A percentile compares a stretch with the other conserved stretches of the same genome.
These are phyloP conservation scores for Regulus satrapa DNA, from an alignment of 2,113 vertebrate genomes.

Conservation along the genomic window DNA sequence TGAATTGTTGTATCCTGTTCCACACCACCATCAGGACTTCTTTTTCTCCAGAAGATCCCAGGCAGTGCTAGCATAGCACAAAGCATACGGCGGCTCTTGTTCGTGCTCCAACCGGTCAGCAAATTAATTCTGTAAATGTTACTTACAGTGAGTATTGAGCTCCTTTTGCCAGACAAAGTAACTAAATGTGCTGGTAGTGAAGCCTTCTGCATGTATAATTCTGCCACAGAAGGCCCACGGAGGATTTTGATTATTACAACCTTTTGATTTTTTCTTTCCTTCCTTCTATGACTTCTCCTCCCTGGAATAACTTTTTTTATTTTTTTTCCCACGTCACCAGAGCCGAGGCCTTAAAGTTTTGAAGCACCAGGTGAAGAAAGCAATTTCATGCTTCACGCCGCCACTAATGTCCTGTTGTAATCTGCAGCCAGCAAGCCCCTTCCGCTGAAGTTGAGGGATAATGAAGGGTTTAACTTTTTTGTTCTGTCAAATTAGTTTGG, in stretches of 20 bases:
- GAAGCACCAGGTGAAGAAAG: slow-evolving; percentile 76
- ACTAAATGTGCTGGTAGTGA: not conserved
- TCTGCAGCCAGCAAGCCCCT: slow-evolving; percentile 72
- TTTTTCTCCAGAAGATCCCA: not conserved
- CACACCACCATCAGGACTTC: not conserved
- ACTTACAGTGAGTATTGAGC: not conserved
- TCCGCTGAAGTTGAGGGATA: slow-evolving; percentile 76
- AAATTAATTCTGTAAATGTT: not conserved
- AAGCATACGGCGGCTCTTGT: fast-evolving
- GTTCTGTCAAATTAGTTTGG: slow-evolving; percentile 76
- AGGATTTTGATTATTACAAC: not conserved
- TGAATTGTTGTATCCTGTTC: not conserved
- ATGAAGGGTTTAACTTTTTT: slow-evolving; percentile 74
- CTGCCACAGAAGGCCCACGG: not conserved
- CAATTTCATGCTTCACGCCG: slow-evolving; percentile 82
- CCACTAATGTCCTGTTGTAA: slow-evolving; percentile 73
- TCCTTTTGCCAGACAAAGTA: not conserved
- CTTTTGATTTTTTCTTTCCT: not conserved
- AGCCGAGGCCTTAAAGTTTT: slow-evolving; percentile 54
- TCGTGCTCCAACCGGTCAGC: not conserved
- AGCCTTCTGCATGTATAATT: not conserved
- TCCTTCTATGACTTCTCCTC: not conserved
- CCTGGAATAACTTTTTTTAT: not conserved
- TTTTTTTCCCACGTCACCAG: fast-evolving
- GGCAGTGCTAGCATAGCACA: not conserved